Conservation (phyloP, 1,140 invertebrate species). For the Magallana ariakensis region DNA sequence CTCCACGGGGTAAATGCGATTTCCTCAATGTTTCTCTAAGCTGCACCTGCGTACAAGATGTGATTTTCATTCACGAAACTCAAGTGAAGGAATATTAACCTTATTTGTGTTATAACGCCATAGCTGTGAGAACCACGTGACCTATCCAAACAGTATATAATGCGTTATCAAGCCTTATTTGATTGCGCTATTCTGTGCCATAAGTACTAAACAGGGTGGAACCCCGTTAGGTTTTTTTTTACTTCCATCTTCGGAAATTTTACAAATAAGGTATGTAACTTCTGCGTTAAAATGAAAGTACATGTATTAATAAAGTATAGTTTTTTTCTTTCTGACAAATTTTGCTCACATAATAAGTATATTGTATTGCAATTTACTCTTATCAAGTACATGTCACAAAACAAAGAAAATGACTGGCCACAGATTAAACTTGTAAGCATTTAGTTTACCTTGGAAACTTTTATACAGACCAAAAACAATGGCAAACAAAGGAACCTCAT, state of each 20-base stretch:
- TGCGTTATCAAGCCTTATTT: not conserved
- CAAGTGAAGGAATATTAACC: not conserved
- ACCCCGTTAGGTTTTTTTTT: not conserved
- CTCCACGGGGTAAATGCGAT: conserved; percentile 31
- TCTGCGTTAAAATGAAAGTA: not conserved
- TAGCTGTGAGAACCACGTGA: not conserved
- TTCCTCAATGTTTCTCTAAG: not conserved
- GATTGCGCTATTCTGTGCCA: not conserved
- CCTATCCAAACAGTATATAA: not conserved
- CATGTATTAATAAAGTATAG: no score
- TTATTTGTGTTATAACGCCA: not conserved
- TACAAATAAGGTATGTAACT: not conserved
- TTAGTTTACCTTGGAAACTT: no score
- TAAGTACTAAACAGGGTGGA: conserved; percentile 4
- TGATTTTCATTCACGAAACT: not conserved
- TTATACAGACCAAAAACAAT: not conserved
- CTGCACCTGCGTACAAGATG: not conserved
- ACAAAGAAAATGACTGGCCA: no score
- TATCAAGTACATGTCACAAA: no score
- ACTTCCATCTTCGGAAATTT: not conserved
- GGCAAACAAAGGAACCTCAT: conserved; percentile 14
- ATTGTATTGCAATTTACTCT: no score
- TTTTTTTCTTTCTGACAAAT: no score
- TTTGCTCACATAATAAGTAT: no score
- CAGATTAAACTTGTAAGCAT: no score